Conservation (phyloP, 2,888 invertebrate species). For the Chloromyia formosa region DNA sequence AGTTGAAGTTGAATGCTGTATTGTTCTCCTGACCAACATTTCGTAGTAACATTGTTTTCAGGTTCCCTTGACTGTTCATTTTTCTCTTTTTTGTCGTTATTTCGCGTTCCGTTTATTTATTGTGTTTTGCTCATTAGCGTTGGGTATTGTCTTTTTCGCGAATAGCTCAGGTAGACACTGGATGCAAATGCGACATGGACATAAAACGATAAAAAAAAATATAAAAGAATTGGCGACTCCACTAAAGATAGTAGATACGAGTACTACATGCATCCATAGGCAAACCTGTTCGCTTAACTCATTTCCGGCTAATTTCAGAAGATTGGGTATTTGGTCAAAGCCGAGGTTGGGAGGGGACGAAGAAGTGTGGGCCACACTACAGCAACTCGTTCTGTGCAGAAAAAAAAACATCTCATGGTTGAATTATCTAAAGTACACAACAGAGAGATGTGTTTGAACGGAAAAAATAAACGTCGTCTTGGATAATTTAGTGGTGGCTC, state of each 20-base stretch:
- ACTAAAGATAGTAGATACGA: background rate
- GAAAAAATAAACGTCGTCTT: constrained; percentile 4
- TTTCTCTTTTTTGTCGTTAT: background rate
- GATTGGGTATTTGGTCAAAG: background rate
- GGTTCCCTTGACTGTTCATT: background rate
- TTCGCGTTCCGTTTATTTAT: background rate
- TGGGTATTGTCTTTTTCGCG: background rate
- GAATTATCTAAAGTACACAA: constrained; percentile 1
- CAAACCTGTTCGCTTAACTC: constrained; percentile 16
- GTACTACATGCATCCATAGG: background rate
- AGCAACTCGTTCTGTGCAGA: background rate
- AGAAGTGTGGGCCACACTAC: too few relatives aligned
- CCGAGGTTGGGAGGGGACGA: background rate
- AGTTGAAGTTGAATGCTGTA: background rate
- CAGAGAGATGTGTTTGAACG: background rate
- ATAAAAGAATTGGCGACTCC: background rate
- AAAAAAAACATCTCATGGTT: background rate
- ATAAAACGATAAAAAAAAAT: too few relatives aligned
- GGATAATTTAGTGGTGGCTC: too few relatives aligned
- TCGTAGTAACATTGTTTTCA: background rate
- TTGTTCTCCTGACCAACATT: constrained; percentile 21
- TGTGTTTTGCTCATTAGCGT: background rate
- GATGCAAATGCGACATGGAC: background rate
- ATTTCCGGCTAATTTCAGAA: constrained; percentile 7
- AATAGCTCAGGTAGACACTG: too few relatives aligned